These are phyloP conservation scores for Chrysotoxum bicinctum DNA, from an alignment of 2,888 invertebrate species.

Conservation along the genomic window DNA sequence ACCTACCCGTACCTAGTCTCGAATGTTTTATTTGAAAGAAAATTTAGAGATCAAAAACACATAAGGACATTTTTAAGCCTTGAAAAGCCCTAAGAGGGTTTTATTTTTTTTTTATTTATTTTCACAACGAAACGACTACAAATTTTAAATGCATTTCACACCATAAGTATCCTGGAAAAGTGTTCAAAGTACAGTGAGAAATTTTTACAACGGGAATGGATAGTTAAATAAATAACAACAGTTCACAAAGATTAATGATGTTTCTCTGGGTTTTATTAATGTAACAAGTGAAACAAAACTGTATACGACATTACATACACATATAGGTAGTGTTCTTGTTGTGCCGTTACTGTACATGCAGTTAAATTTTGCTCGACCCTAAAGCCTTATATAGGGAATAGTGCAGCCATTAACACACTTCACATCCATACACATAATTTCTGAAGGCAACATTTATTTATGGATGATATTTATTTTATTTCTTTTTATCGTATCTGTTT, in stretches of 20 bases:
- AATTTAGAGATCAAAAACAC: not conserved
- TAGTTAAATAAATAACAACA: conserved; percentile 23
- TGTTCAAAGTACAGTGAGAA: conserved; percentile 4
- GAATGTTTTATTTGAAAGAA: not conserved
- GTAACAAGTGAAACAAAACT: conserved; percentile 1
- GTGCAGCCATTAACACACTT: conserved; percentile 31
- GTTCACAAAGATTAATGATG: conserved; percentile 32
- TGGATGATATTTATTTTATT: conserved; percentile 17
- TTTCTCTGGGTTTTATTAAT: conserved; percentile 29
- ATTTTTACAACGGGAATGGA: conserved; percentile 7
- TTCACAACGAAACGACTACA: not conserved
- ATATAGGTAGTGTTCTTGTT: not conserved
- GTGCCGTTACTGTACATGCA: not conserved
- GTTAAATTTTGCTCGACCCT: not conserved
- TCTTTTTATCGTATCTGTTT: conserved; percentile 27
- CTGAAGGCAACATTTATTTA: conserved; percentile 16
- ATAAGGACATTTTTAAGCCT: not conserved
- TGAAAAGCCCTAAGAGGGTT: not conserved
- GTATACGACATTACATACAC: not conserved
- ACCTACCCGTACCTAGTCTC: not conserved
- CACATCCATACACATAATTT: conserved; percentile 8
- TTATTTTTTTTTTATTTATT: not conserved
- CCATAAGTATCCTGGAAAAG: not conserved
- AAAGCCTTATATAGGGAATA: not conserved
- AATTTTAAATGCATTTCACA: not conserved